These are phyloP conservation scores for Drosophila helvetica DNA, from an alignment of 2,888 invertebrate genomes.

Conservation along the genomic window DNA sequence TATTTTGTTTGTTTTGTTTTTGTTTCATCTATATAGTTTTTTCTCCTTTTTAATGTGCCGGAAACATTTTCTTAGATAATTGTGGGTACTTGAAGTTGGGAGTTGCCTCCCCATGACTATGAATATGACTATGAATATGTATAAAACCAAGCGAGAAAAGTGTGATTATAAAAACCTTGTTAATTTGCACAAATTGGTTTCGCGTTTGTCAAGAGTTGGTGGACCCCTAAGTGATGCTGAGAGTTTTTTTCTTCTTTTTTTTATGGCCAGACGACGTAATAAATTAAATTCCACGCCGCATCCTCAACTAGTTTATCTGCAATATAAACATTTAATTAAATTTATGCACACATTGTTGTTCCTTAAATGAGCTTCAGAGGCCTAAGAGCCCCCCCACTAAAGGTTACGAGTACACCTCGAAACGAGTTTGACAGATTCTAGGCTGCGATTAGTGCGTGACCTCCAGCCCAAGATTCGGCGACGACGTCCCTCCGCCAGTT, in stretches of 20 bases:
- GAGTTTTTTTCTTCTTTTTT: neutral
- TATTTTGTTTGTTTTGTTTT: constrained; percentile 9
- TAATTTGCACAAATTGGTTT: constrained; percentile 32
- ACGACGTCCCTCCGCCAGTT: constrained; percentile 3
- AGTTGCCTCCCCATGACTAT: constrained; percentile 21
- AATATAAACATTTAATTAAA: constrained; percentile 12
- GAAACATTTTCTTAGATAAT: constrained; percentile 61
- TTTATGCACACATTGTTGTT: constrained; percentile 23
- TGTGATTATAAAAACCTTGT: constrained; percentile 28
- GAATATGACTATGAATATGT: neutral
- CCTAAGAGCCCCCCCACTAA: constrained; percentile 1
- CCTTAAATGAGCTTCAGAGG: neutral
- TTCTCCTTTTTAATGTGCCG: constrained; percentile 57
- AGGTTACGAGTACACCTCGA: constrained; percentile 45
- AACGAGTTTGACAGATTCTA: constrained; percentile 30
- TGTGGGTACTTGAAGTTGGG: constrained; percentile 48
- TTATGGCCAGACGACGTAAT: neutral
- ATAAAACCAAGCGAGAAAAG: neutral
- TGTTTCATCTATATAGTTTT: constrained; percentile 18
- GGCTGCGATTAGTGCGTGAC: constrained; percentile 12
- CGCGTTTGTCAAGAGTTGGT: constrained; percentile 13
- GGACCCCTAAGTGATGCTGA: neutral
- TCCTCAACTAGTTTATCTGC: constrained; percentile 33
- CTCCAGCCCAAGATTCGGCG: constrained; percentile 12
- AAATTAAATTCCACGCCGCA: constrained; percentile 9